Evolutionary conservation across 2,888 invertebrate genomes (phyloP), one percentile per base, ranked within the genome.

Genomic region (Muschampia staudingeri): DNA sequence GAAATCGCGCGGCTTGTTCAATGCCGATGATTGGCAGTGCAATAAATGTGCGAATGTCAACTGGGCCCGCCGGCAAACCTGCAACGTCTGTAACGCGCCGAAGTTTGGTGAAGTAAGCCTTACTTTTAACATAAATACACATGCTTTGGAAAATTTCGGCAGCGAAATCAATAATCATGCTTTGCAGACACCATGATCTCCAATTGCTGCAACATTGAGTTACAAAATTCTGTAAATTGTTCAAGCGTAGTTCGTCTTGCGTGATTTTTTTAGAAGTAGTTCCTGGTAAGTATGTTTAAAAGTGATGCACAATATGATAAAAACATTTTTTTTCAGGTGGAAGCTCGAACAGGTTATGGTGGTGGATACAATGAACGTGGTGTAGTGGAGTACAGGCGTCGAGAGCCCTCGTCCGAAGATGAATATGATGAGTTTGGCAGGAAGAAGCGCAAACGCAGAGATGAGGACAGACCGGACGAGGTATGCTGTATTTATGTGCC

Each of bases 11-110:
- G 99, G 99, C n/a, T 97, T 99, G 83, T 98, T 98, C 94, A 99
- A 99, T 95, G 99, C 99, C 56, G 99, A 99, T 94, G 99, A 99
- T 95, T 99, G 99, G 99, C 99, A 99, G 93, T 99, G 99, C 95
- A 99, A 99, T 95, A 99, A 99, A 94, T 99, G 99, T 97, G 99
- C 99, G n/a, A 99, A 99, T 95, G 99, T 99, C 14, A 99, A 99
- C 95, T 99, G 99, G 99, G 99, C 99, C 37, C 97, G 99, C 85
- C 97, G 99, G 80, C 98, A 98, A 91, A 99, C 99, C 79, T 99
- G 99, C 96, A 99, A 99, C 95, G 99, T 99, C 97, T 99, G 99
- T 95, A 99, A 99, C 97, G 99, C 99, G 6, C 99, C 99, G 0
- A 99, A 99, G 95, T 99, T 99, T 94, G 99, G 99, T 25, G 99